Base-by-base conservation (phyloP, 2,797 vertebrate genomes). In the Coccyzus lansbergi region DNA sequence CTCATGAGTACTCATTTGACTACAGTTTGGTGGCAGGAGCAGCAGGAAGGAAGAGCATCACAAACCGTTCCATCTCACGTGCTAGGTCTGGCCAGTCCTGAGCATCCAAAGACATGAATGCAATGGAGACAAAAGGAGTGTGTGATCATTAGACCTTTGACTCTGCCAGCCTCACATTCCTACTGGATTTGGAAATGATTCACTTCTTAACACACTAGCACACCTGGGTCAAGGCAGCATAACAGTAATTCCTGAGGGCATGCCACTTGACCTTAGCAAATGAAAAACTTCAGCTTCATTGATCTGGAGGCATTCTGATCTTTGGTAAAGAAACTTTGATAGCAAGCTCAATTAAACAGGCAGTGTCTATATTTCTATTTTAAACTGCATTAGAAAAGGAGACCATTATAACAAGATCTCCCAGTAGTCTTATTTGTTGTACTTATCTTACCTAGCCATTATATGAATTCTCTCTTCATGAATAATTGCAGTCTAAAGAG, bases 101-200 rank as follows among this genome's bases (percentile, higher is more conserved):
- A 55, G 49, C 68, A 60, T 28, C 78, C 36, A n/a, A 46, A 68
- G 25, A 53, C 9, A 7, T 3, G 65, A 49, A 65, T 26, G 12
- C 9, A n/a, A 44, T 74, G 36, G 53, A 92, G 48, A 83, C 26
- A 68, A 91, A 90, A 60, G 16, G 18, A 8, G 15, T 21, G 13
- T 74, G 22, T 34, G 68, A 53, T 28, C 60, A 31, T 56, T 60
- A 40, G 25, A 48, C 15, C 11, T 19, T 21, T 33, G 58, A 65
- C 19, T 53, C 44, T 55, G 53, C 36, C 79, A 91, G 24, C 15
- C 28, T 69, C 22, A 6, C 9, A 21, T 86, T 93, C 58, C 38
- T 59, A 7, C 29, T 0, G 0, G 4, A n/a, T 81, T 26, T 81
- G 36, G 21, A 78, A 83, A 88, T 1, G 0, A 59, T 79, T 94